Conservation (phyloP, 2,797 vertebrate genomes). For the Orientallactaga sibirica region DNA sequence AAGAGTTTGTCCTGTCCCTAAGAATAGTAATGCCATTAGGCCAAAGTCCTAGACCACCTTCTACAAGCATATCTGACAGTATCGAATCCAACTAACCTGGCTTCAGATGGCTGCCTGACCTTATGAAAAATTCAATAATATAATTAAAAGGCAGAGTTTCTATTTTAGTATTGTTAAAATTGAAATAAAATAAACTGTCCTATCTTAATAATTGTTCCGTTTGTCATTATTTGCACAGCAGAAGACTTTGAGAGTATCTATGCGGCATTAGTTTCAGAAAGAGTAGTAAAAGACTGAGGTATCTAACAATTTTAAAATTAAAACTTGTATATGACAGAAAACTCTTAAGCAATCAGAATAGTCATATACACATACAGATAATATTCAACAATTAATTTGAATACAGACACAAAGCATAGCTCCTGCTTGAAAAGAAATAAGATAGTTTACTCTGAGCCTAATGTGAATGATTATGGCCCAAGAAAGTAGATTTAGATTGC, state of each 20-base stretch:
- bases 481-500: too few species aligned
- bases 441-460: too few species aligned
- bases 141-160: neutral
- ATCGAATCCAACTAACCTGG: neutral
- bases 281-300: neutral
- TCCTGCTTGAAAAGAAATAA: neutral
- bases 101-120: neutral
- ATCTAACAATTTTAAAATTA: conserved; percentile 18
- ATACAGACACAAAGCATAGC: neutral
- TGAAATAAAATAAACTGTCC: too few species aligned
- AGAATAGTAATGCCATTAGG: neutral
- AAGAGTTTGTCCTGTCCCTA: neutral
- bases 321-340: neutral
- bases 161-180: neutral
- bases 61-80: neutral
- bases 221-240: neutral
- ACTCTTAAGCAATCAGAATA: too few species aligned
- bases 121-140: neutral
- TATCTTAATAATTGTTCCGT: neutral
- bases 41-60: neutral
- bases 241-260: neutral
- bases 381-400: neutral
- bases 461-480: too few species aligned
- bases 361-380: too few species aligned
- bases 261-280: neutral